Conservation (phyloP, 2,888 invertebrate genomes). For the Macrostomum cliftonense region DNA sequence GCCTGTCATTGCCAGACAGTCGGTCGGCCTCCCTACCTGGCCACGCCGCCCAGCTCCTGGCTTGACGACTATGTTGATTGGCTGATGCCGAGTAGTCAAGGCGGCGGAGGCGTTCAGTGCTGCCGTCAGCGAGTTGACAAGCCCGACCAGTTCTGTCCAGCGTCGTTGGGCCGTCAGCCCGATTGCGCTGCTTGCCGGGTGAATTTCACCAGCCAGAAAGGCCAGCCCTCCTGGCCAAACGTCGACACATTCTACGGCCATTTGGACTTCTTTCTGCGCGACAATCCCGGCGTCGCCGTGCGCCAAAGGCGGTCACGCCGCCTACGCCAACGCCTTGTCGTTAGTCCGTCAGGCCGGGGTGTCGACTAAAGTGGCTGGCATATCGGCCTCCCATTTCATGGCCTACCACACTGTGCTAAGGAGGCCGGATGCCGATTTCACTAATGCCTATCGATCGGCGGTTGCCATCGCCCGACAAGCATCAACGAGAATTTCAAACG, state of each 20-base stretch:
- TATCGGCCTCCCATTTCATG: constrained; percentile 61
- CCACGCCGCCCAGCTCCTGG: constrained; percentile 75
- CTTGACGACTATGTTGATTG: constrained; percentile 89
- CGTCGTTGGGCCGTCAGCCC: constrained; percentile 19
- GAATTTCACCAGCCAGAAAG: constrained; percentile 19
- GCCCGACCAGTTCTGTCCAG: constrained; percentile 23
- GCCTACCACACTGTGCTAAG: constrained; percentile 65
- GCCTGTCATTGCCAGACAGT: no score
- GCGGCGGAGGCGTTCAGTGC: constrained; percentile 24
- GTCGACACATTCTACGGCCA: constrained; percentile 28
- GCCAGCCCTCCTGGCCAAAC: constrained; percentile 14
- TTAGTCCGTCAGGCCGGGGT: constrained; percentile 14
- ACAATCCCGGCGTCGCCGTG: constrained; percentile 39
- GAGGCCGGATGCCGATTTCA: constrained; percentile 63
- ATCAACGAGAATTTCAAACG: no score
- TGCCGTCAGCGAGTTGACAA: constrained; percentile 20
- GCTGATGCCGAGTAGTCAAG: constrained; percentile 31
- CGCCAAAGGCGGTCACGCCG: constrained; percentile 41
- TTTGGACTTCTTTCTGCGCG: constrained; percentile 36
- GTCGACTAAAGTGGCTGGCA: constrained; percentile 7
- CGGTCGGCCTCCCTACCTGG: constrained; percentile 49
- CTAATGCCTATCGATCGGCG: constrained; percentile 21
- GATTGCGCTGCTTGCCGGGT: constrained; percentile 13
- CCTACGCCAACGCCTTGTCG: constrained; percentile 36
- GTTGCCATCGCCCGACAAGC: no score